Conservation (phyloP, 2,113 vertebrate genomes). For the Chitala chitala region DNA sequence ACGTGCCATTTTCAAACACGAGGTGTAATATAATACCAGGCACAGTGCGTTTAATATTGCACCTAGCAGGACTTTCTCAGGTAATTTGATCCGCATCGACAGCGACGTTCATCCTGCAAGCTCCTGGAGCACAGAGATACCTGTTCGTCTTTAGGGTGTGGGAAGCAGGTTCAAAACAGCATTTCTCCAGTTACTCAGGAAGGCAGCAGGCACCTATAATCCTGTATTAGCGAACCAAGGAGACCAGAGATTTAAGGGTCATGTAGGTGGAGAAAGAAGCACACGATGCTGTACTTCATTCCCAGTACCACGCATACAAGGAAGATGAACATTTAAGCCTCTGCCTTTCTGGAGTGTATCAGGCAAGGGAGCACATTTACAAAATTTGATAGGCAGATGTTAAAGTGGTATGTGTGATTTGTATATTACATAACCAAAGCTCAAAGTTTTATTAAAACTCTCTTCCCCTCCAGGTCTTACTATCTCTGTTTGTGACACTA, state of each 20-base stretch:
- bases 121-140: neutral
- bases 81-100: neutral
- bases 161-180: neutral
- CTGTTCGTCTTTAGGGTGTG: neutral
- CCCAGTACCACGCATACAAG: no score
- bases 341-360: no score
- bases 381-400: no score
- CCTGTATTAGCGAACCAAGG: neutral
- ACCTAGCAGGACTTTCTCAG: neutral
- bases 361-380: no score
- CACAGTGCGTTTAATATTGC: slow-evolving; percentile 4
- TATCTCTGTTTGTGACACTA: neutral
- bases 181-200: neutral
- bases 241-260: no score
- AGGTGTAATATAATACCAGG: slow-evolving; percentile 15
- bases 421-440: neutral
- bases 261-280: no score
- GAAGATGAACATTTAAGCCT: no score
- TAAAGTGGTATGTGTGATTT: no score
- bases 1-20: slow-evolving; percentile 21
- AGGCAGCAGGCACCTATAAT: neutral
- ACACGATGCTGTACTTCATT: no score
- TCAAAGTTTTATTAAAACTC: slow-evolving; percentile 7
- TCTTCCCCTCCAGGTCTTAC: neutral
- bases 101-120: neutral